Base-by-base conservation (phyloP, 2,888 invertebrate species). In the Parochlus steinenii region DNA sequence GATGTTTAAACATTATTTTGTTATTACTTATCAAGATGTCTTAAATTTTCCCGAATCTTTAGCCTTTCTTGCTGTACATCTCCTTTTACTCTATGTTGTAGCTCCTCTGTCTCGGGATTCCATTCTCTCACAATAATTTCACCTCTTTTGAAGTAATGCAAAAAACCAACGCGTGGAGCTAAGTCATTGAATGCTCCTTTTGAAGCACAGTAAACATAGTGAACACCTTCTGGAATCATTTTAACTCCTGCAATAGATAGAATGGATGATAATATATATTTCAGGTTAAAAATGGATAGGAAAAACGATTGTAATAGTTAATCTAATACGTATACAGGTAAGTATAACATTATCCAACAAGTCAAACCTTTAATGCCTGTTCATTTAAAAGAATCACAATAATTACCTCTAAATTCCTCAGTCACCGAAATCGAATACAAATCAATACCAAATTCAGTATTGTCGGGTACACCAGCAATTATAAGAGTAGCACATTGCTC, bases 201-300 rank as follows among this genome's bases (percentile, higher is more conserved):
- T 42, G 67, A 72, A 64, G 82, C 81, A 53, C 81, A 92, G 62
- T 89, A 89, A 11, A 98, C 65, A 51, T 81, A 93, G 58, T 98
- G 97, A 35, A 92, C 61, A 5, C 97, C 97, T 2, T 92, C 87
- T 1, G 97, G 97, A 47, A 98, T 95, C 93, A 98, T 93, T 67
- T 98, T 98, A 18, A 98, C 73, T 1, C 97, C 98, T 48, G 74
- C 70, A n/a, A n/a, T n/a, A n/a, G n/a, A n/a, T n/a, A n/a, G n/a
- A n/a, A n/a, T n/a, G n/a, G n/a, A n/a, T n/a, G n/a, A n/a, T n/a
- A n/a, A n/a, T n/a, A n/a, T n/a, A n/a, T n/a, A n/a, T n/a, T n/a
- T n/a, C n/a, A n/a, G n/a, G n/a, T n/a, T n/a, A n/a, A n/a, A n/a
- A n/a, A n/a, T n/a, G n/a, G n/a, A n/a, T n/a, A n/a, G n/a, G n/a